Percentiles rank a stretch among this genome's conserved stretches.
These are phyloP conservation scores for Aptenodytes patagonicus DNA, from an alignment of 2,113 vertebrate genomes.

Conservation along the genomic window DNA sequence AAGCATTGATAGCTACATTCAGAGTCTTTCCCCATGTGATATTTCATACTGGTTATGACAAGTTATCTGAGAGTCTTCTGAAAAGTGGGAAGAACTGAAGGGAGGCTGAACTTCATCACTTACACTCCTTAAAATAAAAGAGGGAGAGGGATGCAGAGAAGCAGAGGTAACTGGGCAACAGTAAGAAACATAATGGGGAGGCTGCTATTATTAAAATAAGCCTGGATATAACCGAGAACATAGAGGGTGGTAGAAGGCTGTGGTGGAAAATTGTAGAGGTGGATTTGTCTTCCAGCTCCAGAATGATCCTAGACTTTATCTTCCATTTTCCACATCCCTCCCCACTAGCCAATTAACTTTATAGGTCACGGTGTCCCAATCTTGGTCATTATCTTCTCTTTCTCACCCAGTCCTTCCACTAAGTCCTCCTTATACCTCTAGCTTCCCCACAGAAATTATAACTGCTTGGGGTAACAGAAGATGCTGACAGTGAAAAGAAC, in stretches of 20 bases:
- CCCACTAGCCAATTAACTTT: not conserved
- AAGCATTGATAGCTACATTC: not conserved
- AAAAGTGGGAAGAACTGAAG: not conserved
- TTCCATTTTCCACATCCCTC: not conserved
- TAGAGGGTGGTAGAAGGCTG: not conserved
- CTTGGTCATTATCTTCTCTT: not conserved
- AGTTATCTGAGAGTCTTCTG: not conserved
- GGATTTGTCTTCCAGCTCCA: not conserved
- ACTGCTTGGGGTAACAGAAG: not conserved
- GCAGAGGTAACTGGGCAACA: not conserved
- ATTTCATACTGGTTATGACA: not conserved
- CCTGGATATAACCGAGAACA: not conserved
- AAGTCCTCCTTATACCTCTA: not conserved
- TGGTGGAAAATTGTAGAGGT: not conserved
- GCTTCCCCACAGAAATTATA: not conserved
- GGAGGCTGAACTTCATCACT: not conserved
- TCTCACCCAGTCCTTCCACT: not conserved
- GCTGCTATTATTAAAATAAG: not conserved
- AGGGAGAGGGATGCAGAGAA: not conserved
- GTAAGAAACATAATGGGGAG: not conserved
- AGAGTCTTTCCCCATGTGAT: not conserved
- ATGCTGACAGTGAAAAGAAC: not conserved
- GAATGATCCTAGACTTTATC: not conserved
- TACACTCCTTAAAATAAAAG: not conserved
- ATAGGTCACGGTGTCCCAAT: not conserved